These are phyloP conservation scores for Himalopsyche kuldschensis DNA, from an alignment of 2,888 invertebrate genomes.

Conservation along the genomic window DNA sequence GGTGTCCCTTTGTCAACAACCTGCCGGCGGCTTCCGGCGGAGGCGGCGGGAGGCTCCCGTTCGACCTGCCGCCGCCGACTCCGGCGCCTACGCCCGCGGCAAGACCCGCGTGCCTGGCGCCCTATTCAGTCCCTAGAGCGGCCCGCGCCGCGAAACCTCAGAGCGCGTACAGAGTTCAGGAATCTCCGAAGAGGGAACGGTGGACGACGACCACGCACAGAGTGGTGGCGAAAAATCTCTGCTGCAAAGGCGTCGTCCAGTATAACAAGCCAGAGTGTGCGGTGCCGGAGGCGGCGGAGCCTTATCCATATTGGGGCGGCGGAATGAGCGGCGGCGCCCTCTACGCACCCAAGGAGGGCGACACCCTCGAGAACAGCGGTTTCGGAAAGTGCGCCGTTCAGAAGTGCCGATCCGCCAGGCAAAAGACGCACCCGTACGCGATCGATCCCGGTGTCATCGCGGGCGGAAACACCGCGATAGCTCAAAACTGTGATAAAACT, in stretches of 20 bases:
- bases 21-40: conserved; percentile 64
- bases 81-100: conserved; percentile 37
- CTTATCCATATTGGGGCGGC: conserved; percentile 17
- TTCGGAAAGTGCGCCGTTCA: conserved; percentile 43
- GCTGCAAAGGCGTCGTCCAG: conserved; percentile 20
- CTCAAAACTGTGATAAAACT: conserved; percentile 39
- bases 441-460: conserved; percentile 7
- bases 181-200: neutral
- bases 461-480: conserved; percentile 14
- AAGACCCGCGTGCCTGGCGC: conserved; percentile 40
- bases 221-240: conserved; percentile 4
- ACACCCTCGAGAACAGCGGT: conserved; percentile 37
- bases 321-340: conserved; percentile 34
- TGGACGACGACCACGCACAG: conserved; percentile 10
- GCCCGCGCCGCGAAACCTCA: conserved; percentile 3
- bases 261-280: neutral
- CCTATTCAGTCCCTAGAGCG: conserved; percentile 18
- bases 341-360: conserved; percentile 37
- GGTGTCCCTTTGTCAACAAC: conserved; percentile 83
- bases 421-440: conserved; percentile 27
- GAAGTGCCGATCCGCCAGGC: conserved; percentile 38
- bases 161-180: neutral
- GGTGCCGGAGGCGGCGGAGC: conserved; percentile 7
- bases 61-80: conserved; percentile 44
- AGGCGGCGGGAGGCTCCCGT: conserved; percentile 42